Evolutionary conservation across 2,113 vertebrate genomes (phyloP), one percentile per base, ranked within the genome.

Genomic region (Thermophis baileyi): DNA sequence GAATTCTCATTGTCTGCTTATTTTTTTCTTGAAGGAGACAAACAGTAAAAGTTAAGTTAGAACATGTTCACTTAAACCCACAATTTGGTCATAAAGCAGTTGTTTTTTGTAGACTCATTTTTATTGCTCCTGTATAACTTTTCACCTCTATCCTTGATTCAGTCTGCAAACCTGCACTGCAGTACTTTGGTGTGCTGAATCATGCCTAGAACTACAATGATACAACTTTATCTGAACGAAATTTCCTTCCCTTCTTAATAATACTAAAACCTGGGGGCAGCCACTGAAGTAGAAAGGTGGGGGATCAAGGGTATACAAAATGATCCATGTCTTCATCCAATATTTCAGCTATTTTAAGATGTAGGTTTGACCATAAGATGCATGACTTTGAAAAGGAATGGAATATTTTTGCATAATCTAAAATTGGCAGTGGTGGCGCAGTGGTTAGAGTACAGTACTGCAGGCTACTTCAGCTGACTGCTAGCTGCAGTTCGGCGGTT

Each of bases 81-180:
- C 6, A 89, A 18, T 88, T 89, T 87, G 40, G 54, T 53, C 12
- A 53, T 47, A 92, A 92, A 51, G 53, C 35, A 53, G 40, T 69
- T 60, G 87, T 11, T 51, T 49, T 92, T 92, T 53, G 20, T 89
- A 27, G 18, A 57, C 85, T 44, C 90, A 27, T 88, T 89, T 16
- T 89, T n/a, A 49, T 89, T n/a, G 93, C 27, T 49, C n/a, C 35
- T 93, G 24, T 90, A 89, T 91, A 93, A 7, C 22, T 69, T 47
- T 88, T 50, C 20, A 16, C 27, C 49, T 50, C 3, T 16, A 25
- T 94, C 49, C 63, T 89, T 14, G 90, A 89, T 90, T 88, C 89
- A 81, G 49, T 93, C 63, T 90, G 86, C 44, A 88, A 25, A 87
- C 86, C 14, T 95, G 92, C 35, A 85, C 85, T 89, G 87, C 87